These are phyloP conservation scores for Porites lutea DNA, from an alignment of 64 coral and sea anemone genomes.

Conservation along the genomic window DNA sequence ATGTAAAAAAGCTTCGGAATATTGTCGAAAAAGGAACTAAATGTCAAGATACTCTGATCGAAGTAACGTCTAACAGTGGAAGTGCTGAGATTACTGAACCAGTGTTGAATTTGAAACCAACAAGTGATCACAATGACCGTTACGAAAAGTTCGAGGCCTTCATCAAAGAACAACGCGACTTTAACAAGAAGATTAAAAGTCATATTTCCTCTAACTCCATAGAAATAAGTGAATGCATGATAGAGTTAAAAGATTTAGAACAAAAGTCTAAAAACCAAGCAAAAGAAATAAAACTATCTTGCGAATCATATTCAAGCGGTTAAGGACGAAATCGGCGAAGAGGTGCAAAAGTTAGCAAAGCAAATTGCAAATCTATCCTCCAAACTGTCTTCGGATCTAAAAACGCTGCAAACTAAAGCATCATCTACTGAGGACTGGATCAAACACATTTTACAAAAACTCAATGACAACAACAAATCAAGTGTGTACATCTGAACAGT, in stretches of 20 bases:
- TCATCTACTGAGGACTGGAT: neutral
- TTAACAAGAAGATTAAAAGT: neutral
- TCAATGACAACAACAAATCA: no score
- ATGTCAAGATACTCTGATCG: neutral
- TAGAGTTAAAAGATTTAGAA: no score
- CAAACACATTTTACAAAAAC: neutral
- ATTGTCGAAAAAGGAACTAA: neutral
- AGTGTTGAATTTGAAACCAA: neutral
- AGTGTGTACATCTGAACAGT: no score
- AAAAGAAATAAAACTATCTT: neutral
- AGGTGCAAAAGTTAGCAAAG: neutral
- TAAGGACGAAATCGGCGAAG: neutral
- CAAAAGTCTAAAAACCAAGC: no score
- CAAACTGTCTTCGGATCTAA: neutral
- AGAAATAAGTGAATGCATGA: no score
- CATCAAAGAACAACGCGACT: neutral
- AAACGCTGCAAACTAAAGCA: neutral
- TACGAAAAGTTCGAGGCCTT: neutral
- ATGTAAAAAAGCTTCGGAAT: neutral
- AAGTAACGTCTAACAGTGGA: neutral
- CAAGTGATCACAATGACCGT: neutral
- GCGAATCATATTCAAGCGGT: neutral
- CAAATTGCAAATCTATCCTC: neutral
- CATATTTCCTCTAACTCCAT: no score
- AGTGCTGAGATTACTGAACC: no score